phyloP scores from a whole-genome alignment of 2,888 invertebrate genomes.

The Hemaris fuciformis region DNA sequence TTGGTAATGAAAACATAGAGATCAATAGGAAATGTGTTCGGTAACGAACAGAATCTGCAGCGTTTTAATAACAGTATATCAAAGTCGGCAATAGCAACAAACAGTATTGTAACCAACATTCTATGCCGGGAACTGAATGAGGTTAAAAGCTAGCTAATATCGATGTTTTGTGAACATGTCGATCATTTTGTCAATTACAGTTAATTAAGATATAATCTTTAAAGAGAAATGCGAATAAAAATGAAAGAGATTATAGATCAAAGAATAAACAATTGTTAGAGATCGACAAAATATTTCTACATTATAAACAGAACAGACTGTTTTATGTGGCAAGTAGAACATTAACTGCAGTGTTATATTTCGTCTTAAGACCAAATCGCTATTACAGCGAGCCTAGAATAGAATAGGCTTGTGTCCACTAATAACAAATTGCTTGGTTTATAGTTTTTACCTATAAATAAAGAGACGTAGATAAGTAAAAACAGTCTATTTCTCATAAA shows the following conservation, averaged over 20 bases:
- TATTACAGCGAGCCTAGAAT: too few species aligned
- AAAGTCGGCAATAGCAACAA: constrained; percentile 47
- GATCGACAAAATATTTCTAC: too few species aligned
- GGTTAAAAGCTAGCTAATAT: constrained; percentile 69
- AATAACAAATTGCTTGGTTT: too few species aligned
- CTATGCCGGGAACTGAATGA: constrained; percentile 50
- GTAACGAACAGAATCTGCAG: constrained; percentile 8
- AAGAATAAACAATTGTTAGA: too few species aligned
- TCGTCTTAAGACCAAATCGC: too few species aligned
- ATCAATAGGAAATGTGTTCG: not conserved
- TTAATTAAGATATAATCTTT: constrained; percentile 27
- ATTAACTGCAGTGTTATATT: too few species aligned
- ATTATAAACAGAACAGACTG: too few species aligned
- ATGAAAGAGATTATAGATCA: not conserved
- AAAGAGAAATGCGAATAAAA: not conserved
- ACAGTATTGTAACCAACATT: constrained; percentile 60
- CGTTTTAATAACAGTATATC: constrained; percentile 33
- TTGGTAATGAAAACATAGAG: not conserved
- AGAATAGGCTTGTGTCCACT: too few species aligned
- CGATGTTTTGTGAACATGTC: constrained; percentile 68
- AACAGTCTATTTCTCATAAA: too few species aligned
- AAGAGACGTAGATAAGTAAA: too few species aligned
- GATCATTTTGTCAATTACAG: constrained; percentile 53
- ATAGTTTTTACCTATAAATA: too few species aligned
- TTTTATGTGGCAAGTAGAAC: too few species aligned